Base-by-base conservation (phyloP, 2,888 invertebrate species). In the Eupithecia tripunctaria region DNA sequence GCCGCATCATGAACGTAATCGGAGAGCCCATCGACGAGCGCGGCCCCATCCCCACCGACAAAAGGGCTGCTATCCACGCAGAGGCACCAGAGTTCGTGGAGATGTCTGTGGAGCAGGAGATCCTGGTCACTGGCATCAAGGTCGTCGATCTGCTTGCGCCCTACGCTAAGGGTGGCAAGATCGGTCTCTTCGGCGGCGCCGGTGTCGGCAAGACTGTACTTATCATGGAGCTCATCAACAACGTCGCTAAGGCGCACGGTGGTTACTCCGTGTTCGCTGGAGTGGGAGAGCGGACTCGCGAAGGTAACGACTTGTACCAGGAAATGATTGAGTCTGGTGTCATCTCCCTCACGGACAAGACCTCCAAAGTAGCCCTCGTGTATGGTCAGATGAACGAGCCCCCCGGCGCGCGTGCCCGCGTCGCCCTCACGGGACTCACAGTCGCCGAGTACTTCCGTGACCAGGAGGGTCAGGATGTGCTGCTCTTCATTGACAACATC, bases 311-410 rank as follows among this genome's bases (percentile, higher is more conserved):
- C 95, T 95, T 99, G 82, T 99, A 99, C 91, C 97, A 98, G 90
- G 99, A 99, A 95, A 99, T 99, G 99, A 99, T 98, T 92, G 98
- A 98, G 90, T 96, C 97, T 71, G 98, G 98, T 85, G 99, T 99
- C 80, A 98, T 99, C 88, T 98, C 98, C 43, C 95, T 99, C 15
- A 97, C 97, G 84, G 98, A 98, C 88, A 97, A 97, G 88, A 96
- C 96, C 38, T 99, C 98, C 10, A 99, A 99, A 94, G 98, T 98
- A 87, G 97, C 98, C 0, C 96, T 99, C 74, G 98, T 99, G 79
- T 99, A 98, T 85, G 99, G 99, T 65, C 99, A 99, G 95, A 99
- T 99, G 99, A 99, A 99, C 90, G 99, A 99, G 94, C 99, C 99
- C 62, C 99, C 99, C 73, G 99, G 99, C 81, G 98, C 99, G 69